Base-by-base conservation (phyloP, 2,797 vertebrate species). In the Lacerta bilineata region DNA sequence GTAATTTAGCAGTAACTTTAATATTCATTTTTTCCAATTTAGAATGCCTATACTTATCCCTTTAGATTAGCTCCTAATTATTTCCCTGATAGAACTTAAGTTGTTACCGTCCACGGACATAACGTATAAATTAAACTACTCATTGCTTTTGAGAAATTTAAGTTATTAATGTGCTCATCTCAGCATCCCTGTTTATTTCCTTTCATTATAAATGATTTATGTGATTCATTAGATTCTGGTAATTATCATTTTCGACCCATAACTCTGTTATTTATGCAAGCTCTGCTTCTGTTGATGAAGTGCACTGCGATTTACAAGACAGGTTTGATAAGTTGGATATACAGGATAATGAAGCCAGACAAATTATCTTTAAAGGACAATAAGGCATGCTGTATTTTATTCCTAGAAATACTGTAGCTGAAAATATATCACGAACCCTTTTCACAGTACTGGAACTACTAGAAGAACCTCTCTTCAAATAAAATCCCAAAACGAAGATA, bases 171-270 rank as follows among this genome's bases (percentile, higher is more conserved):
- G 91, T 89, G 82, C 88, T 96, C 91, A 76, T 96, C 92, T 96
- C 87, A 84, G 90, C 92, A 71, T 88, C 2, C 8, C 94, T 95
- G 91, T 96, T 97, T 96, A 96, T 96, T 96, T 95, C 59, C 83
- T 74, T 97, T 96, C 95, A 95, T 96, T 96, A 95, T 95, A 95
- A 95, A 94, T 96, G 95, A 97, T 96, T 96, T 97, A 97, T 96
- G 91, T 91, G 95, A 96, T 97, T 97, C 96, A 97, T 97, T 97
- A 96, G 78, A 95, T 94, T 92, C 90, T 87, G 74, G 92, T 96
- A 96, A 97, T 97, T 96, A 96, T 97, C 94, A 96, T 93, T 96
- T 95, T 95, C 96, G 92, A 93, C 87, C 96, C 92, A 90, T 94
- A 95, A 95, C 88, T 83, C 91, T 95, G 87, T 93, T 95, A 90